These are phyloP conservation scores for Himalopsyche anomala DNA, from an alignment of 2,888 invertebrate species.

Conservation along the genomic window DNA sequence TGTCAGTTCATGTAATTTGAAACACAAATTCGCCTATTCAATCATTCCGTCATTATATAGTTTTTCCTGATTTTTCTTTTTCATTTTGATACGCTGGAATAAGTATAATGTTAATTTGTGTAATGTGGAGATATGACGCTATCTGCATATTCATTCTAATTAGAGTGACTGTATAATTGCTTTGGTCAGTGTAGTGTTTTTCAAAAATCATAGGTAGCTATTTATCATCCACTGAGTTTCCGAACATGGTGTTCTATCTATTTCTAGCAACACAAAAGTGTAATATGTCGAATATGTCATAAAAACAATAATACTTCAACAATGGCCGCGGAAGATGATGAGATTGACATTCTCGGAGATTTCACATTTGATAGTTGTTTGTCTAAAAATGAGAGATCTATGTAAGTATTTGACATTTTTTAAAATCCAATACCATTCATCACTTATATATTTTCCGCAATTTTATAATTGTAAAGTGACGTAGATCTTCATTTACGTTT, in stretches of 20 bases:
- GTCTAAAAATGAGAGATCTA: slow-evolving; percentile 78
- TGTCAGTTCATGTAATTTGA: too few species aligned
- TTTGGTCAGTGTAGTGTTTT: too few species aligned
- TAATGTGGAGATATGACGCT: too few species aligned
- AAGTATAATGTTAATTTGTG: too few species aligned
- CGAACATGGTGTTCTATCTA: neutral
- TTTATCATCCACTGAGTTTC: neutral
- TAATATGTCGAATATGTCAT: slow-evolving; percentile 60
- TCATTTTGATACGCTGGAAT: too few species aligned
- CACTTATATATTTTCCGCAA: slow-evolving; percentile 28
- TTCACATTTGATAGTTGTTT: slow-evolving; percentile 82
- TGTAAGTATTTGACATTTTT: slow-evolving; percentile 73
- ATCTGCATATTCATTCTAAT: too few species aligned
- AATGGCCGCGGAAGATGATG: slow-evolving; percentile 83
- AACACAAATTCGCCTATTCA: too few species aligned
- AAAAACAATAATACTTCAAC: slow-evolving; percentile 57
- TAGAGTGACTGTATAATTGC: too few species aligned
- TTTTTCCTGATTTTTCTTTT: too few species aligned
- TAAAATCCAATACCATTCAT: neutral
- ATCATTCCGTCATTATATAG: too few species aligned
- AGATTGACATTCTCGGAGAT: slow-evolving; percentile 85
- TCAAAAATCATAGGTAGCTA: too few species aligned
- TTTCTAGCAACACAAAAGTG: slow-evolving; percentile 42
- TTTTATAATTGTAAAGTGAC: slow-evolving; percentile 1
- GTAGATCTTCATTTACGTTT: slow-evolving; percentile 2